Evolutionary conservation across 2,113 vertebrate species (phyloP), one percentile per base, ranked within the genome.

Genomic region (Propithecus coquereli): DNA sequence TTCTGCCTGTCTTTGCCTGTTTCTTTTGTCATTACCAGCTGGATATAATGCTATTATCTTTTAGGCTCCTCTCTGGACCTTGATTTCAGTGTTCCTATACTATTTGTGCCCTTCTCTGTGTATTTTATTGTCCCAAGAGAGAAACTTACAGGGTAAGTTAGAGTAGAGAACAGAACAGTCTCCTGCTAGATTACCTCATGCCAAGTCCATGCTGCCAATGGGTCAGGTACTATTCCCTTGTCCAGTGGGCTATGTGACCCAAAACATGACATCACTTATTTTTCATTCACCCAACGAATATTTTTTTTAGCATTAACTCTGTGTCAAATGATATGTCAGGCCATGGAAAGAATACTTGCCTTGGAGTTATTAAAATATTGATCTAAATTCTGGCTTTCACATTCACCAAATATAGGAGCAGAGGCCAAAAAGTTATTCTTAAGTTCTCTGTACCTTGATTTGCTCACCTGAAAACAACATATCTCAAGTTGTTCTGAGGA

Each of bases 291-390:
- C 34, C 61, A 40, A 52, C 10, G 11, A 5, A 22, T 74, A 20
- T 57, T n/a, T 34, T 82, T 92, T 91, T 76, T 61, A 71, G 14
- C 54, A 20, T 76, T 74, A 90, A 81, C 25, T 76, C 32, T 88
- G 16, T 89, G 54, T 27, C 34, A 68, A 82, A 68, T 17, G 8
- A 79, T 74, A 87, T 14, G 3, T 25, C 68, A 63, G 27, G 17
- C 47, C 40, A 32, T 54, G 12, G 34, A 30, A 92, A 57, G 47
- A 84, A 70, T 68, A 66, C 3, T 4, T 81, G 18, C n/a, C 10
- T 95, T 87, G 47, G 12, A 65, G 57, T 91, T 94, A 61, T 22
- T 92, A 80, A 97, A 94, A 90, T 23, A 86, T 66, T 57, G 10
- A 52, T 52, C 50, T 52, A 52, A 40, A 81, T 71, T 54, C 45